Base-by-base conservation (phyloP, 2,797 vertebrate species). In the Avahi laniger region DNA sequence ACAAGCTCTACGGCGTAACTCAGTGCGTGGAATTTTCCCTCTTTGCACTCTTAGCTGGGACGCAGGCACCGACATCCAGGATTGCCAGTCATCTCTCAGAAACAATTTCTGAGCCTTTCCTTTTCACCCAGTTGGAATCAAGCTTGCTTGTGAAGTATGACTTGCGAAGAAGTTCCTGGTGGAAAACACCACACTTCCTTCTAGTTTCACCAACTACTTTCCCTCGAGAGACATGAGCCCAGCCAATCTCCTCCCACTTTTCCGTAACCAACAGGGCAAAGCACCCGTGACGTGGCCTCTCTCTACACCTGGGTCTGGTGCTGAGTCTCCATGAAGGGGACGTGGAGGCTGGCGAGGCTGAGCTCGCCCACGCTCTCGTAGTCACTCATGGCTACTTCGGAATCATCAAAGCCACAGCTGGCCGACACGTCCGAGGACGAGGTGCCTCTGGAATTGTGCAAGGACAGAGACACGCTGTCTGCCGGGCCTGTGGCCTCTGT, bases 231-330 rank as follows among this genome's bases (percentile, higher is more conserved):
- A 83, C 52, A 88, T 4, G 33, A 92, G 86, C 96, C 96, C 82
- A 91, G 96, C 84, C 95, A 63, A 92, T 97, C 82, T 96, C 93
- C 93, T 96, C 97, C 96, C 76, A 90, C 65, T 69, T 97, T 97
- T 97, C 97, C 59, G 85, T 85, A 97, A 93, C 87, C 93, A 94
- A 97, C 94, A 85, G 97, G 86, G 48, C 95, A 83, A 96, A 94
- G 96, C 35, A 93, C 89, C 50, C 20, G 18, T 7, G 79, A 28
- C 28, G 28, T 15, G 65, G 94, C 69, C 91, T 97, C 99, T 99
- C 91, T 97, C 99, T 99, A 99, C 97, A 99, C 99, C 98, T 99
- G 99, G 43, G 99, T 99, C 98, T 99, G 99, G 95, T 99, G 99
- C 98, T 99, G 99, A 20, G 98, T 98, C 98, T 99, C 99, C 89